Base-by-base conservation (phyloP, 2,888 invertebrate species). In the Cordylochernes scorpioides region DNA sequence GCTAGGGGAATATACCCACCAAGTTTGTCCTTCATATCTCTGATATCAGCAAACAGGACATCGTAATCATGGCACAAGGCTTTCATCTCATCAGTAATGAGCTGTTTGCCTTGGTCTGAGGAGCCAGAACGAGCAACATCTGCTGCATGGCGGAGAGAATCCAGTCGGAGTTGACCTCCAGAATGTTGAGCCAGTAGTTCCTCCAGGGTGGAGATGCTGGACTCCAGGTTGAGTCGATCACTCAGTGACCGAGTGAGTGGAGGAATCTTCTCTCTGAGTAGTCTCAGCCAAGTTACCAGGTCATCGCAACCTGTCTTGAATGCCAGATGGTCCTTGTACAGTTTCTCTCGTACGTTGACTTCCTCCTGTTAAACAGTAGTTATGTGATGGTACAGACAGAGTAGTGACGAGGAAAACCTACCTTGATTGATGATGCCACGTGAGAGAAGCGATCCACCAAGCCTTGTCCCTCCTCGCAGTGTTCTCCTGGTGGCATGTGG, bases 261-360 rank as follows among this genome's bases (percentile, higher is more conserved):
- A 3, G 82, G 82, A 38, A 82, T 69, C 49, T 78, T 80, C 54
- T 84, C 82, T 38, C 78, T 65, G 1, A 80, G 73, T 41, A 80
- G 62, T 30, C 67, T 68, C 38, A 88, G 61, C 84, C 86, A 88
- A 30, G 71, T 67, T 27, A 72, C 71, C 10, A 86, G 62, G 46
- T 80, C 80, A 46, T 84, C 82, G 40, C 75, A 71, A 4, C 82
- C 75, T 54, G 82, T 82, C 49, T 84, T 84, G 50, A 82, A 88
- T 2, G 70, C 52, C 36, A 74, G 65, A 47, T 84, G 82, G 49
- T 84, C 78, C 47, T 71, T 68, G 46, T 72, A 78, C 47, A n/a
- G n/a, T n/a, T n/a, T n/a, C n/a, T n/a, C n/a, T n/a, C n/a, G n/a
- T n/a, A n/a, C n/a, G n/a, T n/a, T n/a, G n/a, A n/a, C n/a, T n/a